A percentile compares a stretch with the other conserved stretches of the same genome.
These are phyloP conservation scores for pig (Sus scrofa) DNA, from an alignment of 2,113 vertebrate species.

Conservation along the genomic window DNA sequence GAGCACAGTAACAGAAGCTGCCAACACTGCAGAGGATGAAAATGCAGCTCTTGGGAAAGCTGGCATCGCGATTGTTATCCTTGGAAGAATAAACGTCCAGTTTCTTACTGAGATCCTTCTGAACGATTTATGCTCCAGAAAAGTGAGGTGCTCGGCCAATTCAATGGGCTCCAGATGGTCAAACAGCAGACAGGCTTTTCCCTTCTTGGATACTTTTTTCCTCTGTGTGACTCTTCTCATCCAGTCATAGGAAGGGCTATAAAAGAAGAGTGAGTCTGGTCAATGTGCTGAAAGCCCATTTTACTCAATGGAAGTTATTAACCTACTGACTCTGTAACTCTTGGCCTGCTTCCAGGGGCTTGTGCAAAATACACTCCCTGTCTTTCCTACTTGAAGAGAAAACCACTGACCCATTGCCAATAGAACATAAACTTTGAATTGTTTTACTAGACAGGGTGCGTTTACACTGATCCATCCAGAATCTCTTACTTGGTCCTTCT, in stretches of 20 bases:
- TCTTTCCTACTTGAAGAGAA: slow-evolving; percentile 43
- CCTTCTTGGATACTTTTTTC: slow-evolving; percentile 96
- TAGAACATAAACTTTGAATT: slow-evolving; percentile 57
- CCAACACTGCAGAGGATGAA: slow-evolving; percentile 69
- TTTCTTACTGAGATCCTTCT: slow-evolving; percentile 96
- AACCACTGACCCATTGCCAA: slow-evolving; percentile 56
- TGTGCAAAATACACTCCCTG: background rate
- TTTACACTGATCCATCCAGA: slow-evolving; percentile 54
- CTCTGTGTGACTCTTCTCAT: slow-evolving; percentile 98
- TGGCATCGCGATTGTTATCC: slow-evolving; percentile 75
- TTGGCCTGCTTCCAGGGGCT: slow-evolving; percentile 43
- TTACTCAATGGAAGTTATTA: slow-evolving; percentile 63
- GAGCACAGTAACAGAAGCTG: slow-evolving; percentile 58
- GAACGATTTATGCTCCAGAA: slow-evolving; percentile 98
- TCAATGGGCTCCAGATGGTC: slow-evolving; percentile 98
- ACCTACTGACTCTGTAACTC: slow-evolving; percentile 62
- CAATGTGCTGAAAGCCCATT: slow-evolving; percentile 55
- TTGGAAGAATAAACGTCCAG: slow-evolving; percentile 75
- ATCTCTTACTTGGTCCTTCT: slow-evolving; percentile 27
- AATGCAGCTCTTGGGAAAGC: slow-evolving; percentile 71
- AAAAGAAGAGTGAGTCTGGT: slow-evolving; percentile 74
- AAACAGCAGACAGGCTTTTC: slow-evolving; percentile 97
- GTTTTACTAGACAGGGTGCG: slow-evolving; percentile 54
- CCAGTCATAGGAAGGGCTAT: slow-evolving; percentile 98
- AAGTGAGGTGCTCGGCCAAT: slow-evolving; percentile 98